Evolutionary conservation across 2,888 invertebrate genomes (phyloP), one percentile per base, ranked within the genome.

Genomic region (Endomychus coccineus): DNA sequence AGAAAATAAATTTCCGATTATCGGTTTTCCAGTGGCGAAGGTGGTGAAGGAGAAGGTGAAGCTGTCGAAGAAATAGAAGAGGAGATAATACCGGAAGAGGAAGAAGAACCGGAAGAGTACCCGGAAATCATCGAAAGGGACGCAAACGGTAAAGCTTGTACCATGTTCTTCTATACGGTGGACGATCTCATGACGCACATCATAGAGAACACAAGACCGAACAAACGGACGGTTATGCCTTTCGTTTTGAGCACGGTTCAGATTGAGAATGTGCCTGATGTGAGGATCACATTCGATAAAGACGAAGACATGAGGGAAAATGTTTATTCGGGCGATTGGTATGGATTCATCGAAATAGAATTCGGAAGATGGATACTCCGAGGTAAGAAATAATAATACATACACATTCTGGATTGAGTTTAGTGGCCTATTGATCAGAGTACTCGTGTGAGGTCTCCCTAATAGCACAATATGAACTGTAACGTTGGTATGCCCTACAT

Each of bases 321-420:
- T 19, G 46, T 49, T 0, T 56, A 58, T 33, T 45, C 45, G 3
- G 64, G 64, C 4, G 51, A 62, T 37, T 66, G 65, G 64, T 57
- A 59, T 38, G 49, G 53, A 14, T 67, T 65, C 34, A 47, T 50
- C n/a, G 66, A 67, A 44, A 43, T 65, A 4, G 60, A 61, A 15
- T 47, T 54, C 11, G 61, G 64, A 11, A 50, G 50, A 34, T 66
- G 67, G 67, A 65, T 66, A 28, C 36, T 66, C 9, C 54, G 63
- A 50, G 62, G 61, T 56, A 43, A 24, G 7, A 11, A 5, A 7
- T 10, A 9, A 5, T 25, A 25, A 6, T 19, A 7, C 21, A 19
- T 19, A 19, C 21, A 19, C n/a, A 19, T 19, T 19, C 21, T 7
- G 6, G 6, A 19, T 19, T 19, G n/a, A n/a, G n/a, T n/a, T n/a